Base-by-base conservation (phyloP, 2,888 invertebrate species). In the Eulithis testata region DNA sequence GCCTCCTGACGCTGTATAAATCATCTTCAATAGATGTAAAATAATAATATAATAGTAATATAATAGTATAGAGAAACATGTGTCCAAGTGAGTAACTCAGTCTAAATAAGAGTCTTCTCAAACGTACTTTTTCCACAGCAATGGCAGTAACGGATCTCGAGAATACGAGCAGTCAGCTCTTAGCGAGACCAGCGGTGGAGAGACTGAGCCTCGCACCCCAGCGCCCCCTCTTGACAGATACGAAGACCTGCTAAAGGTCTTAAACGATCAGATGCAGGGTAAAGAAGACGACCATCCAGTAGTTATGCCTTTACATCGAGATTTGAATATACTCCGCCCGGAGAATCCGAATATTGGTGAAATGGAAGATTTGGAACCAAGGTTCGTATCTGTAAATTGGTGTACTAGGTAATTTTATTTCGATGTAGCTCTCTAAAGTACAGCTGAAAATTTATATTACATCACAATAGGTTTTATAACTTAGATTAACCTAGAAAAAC, bases 331-430 rank as follows among this genome's bases (percentile, higher is more conserved):
- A 21, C 72, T 90, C 66, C 85, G 93, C 60, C 89, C 92, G 1
- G 94, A 95, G 68, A 96, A 96, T 84, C 97, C 96, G 0, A 95
- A 95, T 4, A 92, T 97, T 65, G 96, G 94, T 0, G 95, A 96
- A 76, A 87, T 97, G 85, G 95, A 95, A 79, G 95, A 94, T 52
- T 79, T 94, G 66, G 93, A 93, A 74, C 88, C 93, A 11, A 94
- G 94, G 95, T 95, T 76, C 89, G 91, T 57, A 7, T 40, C 6
- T 8, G 6, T 31, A 31, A 31, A 21, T 21, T 21, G 21, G 21
- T 21, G 21, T 31, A 21, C 21, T 21, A 21, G 21, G 31, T 31
- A 31, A 6, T 31, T 31, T 31, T 31, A 31, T 31, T 4, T 31
- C 31, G 31, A 6, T 31, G 31, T 31, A 6, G 31, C 31, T 31